Base-by-base conservation (phyloP, 2,888 invertebrate species). In the Fabriciana adippe region DNA sequence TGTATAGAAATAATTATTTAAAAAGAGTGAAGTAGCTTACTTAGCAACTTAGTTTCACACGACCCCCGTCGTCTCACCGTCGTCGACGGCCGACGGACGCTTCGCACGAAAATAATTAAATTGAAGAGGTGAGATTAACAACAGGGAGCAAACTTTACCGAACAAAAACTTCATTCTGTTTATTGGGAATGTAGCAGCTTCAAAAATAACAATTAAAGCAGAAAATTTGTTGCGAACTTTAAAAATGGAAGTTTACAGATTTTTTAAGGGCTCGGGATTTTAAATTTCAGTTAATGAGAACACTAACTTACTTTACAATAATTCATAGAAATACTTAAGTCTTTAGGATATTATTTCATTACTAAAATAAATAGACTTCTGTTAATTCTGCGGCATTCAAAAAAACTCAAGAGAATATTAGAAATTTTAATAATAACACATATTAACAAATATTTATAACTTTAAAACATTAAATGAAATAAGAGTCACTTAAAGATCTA, bases 41-140 rank as follows among this genome's bases (percentile, higher is more conserved):
- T 41, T 41, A 56, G 8, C 18, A 18, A 45, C 14, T 45, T 18
- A 3, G 16, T 56, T 45, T 45, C 18, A 15, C 6, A 18, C 15
- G 21, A 45, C 3, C 21, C 15, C 45, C 47, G 45, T 14, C 35
- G 21, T 57, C 47, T 35, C 5, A 0, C 55, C n/a, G n/a, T n/a
- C n/a, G n/a, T n/a, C n/a, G n/a, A n/a, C n/a, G n/a, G n/a, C n/a
- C 21, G 3, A 14, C 21, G 16, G 15, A 47, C 18, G 21, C 18
- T 47, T 21, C 45, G 21, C 45, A 15, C 45, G 56, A 21, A 57
- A 47, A 47, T 57, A 57, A 57, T 57, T 57, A 57, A 47, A 57
- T 14, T 21, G 15, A 57, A 57, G 56, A 56, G 45, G 56, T 47
- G 15, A 15, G 21, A 8, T 18, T 15, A 45, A 18, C 56, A 57